Evolutionary conservation across 2,888 invertebrate species (phyloP).

Genomic region (Miltochrista miniata): DNA sequence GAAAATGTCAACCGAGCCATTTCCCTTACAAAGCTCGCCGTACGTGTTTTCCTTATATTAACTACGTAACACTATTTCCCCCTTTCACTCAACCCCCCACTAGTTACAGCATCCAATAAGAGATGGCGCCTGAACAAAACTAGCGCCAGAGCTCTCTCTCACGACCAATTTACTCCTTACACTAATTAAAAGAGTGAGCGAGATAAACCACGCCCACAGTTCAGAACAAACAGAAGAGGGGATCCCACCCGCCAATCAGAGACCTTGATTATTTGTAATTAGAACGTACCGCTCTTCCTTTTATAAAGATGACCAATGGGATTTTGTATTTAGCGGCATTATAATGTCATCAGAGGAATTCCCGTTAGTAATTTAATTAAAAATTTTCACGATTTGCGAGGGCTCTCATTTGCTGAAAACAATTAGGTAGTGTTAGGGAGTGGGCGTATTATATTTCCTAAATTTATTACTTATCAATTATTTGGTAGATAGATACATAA

Average conservation of each 20-base stretch:
- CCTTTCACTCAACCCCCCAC: slow-evolving; percentile 56
- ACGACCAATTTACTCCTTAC: slow-evolving; percentile 83
- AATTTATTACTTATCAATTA: slow-evolving; percentile 36
- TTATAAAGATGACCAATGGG: slow-evolving; percentile 78
- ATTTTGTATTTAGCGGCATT: slow-evolving; percentile 70
- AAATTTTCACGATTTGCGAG: slow-evolving; percentile 51
- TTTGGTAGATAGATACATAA: too few species aligned
- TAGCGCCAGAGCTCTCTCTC: slow-evolving; percentile 70
- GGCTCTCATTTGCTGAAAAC: slow-evolving; percentile 60
- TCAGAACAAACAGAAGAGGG: slow-evolving; percentile 82
- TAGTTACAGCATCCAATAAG: slow-evolving; percentile 79
- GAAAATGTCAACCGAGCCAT: slow-evolving; percentile 74
- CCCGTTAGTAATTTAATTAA: slow-evolving; percentile 64
- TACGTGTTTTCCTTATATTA: slow-evolving; percentile 82
- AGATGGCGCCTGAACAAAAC: slow-evolving; percentile 76
- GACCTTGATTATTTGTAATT: slow-evolving; percentile 83
- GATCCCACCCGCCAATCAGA: slow-evolving; percentile 71
- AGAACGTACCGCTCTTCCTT: slow-evolving; percentile 77
- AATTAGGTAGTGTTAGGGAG: slow-evolving; percentile 54
- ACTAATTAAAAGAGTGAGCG: slow-evolving; percentile 84
- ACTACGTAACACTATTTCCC: slow-evolving; percentile 76
- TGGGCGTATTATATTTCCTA: slow-evolving; percentile 55
- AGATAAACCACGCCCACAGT: slow-evolving; percentile 73
- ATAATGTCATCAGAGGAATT: slow-evolving; percentile 58
- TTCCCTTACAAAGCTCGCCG: slow-evolving; percentile 73